Percentiles rank a stretch among this genome's conserved stretches.
phyloP scores from a whole-genome alignment of 1,140 invertebrate species.

The Apolygus lucorum region DNA sequence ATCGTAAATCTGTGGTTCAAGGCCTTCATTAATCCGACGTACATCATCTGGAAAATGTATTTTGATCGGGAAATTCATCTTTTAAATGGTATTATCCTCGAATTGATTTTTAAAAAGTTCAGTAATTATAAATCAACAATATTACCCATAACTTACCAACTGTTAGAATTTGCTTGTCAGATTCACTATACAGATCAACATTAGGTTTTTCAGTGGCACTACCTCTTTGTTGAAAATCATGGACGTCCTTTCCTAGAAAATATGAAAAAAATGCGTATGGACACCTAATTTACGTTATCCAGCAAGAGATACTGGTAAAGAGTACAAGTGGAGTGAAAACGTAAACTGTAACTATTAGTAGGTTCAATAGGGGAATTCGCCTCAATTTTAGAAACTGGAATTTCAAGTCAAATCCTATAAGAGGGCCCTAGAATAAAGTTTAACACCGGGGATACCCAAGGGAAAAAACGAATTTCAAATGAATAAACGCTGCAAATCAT shows the following conservation, averaged over 20 bases:
- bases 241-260: neutral
- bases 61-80: neutral
- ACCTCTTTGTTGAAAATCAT: neutral
- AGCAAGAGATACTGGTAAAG: too few species aligned
- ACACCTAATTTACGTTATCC: too few species aligned
- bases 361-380: too few species aligned
- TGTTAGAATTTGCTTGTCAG: slow-evolving; percentile 30
- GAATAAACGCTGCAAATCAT: too few species aligned
- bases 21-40: slow-evolving; percentile 41
- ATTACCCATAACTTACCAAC: neutral
- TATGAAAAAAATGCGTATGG: neutral
- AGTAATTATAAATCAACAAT: neutral
- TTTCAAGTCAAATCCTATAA: too few species aligned
- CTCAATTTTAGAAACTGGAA: too few species aligned
- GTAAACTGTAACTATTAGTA: too few species aligned
- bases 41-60: slow-evolving; percentile 43
- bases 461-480: too few species aligned
- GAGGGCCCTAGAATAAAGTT: too few species aligned
- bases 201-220: neutral
- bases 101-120: neutral
- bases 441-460: too few species aligned
- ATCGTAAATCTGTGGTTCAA: slow-evolving; percentile 51
- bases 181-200: slow-evolving; percentile 23
- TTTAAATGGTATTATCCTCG: neutral
- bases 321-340: too few species aligned